Conservation (phyloP, 2,888 invertebrate genomes). For the Busseola fusca region DNA sequence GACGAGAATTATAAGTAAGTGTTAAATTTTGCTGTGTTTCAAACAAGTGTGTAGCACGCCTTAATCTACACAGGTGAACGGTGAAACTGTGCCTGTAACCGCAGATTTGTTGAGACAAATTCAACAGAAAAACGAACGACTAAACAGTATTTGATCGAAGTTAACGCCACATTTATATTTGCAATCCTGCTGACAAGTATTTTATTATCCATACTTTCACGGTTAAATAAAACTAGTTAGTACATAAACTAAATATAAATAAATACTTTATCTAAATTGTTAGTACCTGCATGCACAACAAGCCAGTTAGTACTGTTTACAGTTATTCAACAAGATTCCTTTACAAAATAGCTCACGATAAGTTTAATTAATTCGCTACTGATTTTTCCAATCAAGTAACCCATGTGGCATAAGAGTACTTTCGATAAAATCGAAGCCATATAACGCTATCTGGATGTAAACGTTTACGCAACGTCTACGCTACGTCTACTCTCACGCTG, state of each 20-base stretch:
- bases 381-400: neutral
- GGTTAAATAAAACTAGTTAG: neutral
- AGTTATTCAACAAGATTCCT: conserved; percentile 12
- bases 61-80: neutral
- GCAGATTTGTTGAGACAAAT: neutral
- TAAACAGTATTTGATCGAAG: neutral
- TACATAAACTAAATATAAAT: neutral
- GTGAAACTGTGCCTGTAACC: neutral
- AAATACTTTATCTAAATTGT: conserved; percentile 12
- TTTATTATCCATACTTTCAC: neutral
- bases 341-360: conserved; percentile 4
- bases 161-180: neutral
- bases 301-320: conserved; percentile 53
- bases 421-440: neutral
- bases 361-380: neutral
- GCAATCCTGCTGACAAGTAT: neutral
- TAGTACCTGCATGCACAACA: conserved; percentile 58
- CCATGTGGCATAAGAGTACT: neutral
- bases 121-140: neutral
- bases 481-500: neutral
- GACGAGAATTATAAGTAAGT: no score
- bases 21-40: neutral
- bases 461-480: neutral
- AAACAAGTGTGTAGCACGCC: neutral
- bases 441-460: neutral